These are phyloP conservation scores for Oreochromis aureus DNA, from an alignment of 2,113 vertebrate genomes.

Conservation along the genomic window DNA sequence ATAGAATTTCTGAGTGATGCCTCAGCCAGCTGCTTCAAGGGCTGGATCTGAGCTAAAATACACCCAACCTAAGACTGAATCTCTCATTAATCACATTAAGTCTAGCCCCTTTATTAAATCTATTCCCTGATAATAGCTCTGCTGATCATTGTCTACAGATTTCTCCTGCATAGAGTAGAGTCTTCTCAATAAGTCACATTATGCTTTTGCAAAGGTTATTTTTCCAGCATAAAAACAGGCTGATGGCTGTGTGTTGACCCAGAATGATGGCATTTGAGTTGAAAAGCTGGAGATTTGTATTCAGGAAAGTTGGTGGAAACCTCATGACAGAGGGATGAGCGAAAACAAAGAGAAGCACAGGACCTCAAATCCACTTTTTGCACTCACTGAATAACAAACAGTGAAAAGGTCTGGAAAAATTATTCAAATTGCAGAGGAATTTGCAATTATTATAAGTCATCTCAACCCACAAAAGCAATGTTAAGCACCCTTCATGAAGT, in stretches of 20 bases:
- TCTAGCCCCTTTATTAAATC: neutral
- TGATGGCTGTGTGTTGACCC: neutral
- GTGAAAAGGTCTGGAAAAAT: constrained; percentile 54
- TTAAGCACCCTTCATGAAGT: constrained; percentile 60
- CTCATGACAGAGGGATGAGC: constrained; percentile 29
- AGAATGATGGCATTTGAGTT: constrained; percentile 22
- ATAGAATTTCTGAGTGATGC: constrained; percentile 11
- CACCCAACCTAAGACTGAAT: constrained; percentile 16
- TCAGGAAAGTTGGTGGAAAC: constrained; percentile 21
- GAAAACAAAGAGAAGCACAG: constrained; percentile 32
- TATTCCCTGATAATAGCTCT: neutral
- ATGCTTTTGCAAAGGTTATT: constrained; percentile 1
- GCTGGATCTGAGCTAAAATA: neutral
- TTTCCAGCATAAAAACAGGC: neutral
- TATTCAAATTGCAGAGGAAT: constrained; percentile 67
- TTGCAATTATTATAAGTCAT: constrained; percentile 69
- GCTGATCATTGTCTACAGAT: neutral
- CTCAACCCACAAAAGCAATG: constrained; percentile 52
- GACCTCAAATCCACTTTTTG: constrained; percentile 46
- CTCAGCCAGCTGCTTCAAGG: constrained; percentile 2
- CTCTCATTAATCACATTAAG: constrained; percentile 9
- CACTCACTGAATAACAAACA: constrained; percentile 38
- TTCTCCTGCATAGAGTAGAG: neutral
- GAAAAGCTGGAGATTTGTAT: constrained; percentile 45
- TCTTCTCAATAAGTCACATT: neutral